A percentile compares a stretch with the other conserved stretches of the same genome.
Conservation (phyloP, 2,113 vertebrate species). For the Tapirus terrestris region DNA sequence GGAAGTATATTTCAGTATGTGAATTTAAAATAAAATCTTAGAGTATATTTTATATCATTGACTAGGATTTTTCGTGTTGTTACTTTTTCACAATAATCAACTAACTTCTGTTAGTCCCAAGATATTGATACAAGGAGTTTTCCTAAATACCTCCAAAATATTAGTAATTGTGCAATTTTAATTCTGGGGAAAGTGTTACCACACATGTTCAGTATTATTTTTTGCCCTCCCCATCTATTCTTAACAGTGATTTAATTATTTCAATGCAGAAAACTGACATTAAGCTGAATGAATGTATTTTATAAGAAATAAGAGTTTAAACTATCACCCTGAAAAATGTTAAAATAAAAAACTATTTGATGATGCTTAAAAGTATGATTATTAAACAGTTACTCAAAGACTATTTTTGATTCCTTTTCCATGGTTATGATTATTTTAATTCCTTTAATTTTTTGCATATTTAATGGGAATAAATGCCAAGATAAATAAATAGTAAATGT, state of each 20-base stretch:
- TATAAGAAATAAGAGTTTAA: neutral
- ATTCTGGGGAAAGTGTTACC: neutral
- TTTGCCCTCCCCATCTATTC: fast-evolving
- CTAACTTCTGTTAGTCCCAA: neutral
- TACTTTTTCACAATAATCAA: neutral
- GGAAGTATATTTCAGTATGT: neutral
- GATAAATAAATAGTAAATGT: neutral
- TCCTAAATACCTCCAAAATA: neutral
- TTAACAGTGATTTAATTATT: neutral
- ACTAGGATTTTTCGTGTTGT: neutral
- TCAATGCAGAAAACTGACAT: neutral
- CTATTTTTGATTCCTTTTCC: neutral
- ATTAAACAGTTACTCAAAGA: neutral
- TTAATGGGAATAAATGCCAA: neutral
- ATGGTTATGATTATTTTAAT: neutral
- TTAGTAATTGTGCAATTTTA: neutral
- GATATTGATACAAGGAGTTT: neutral
- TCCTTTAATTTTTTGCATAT: neutral
- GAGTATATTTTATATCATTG: neutral
- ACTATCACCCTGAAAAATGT: neutral
- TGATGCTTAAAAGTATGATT: neutral
- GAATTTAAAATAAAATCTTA: neutral
- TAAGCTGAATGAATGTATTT: neutral
- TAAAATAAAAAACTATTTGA: neutral
- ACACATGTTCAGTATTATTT: neutral